Conservation (phyloP, 1,140 invertebrate genomes). For the Ceratina australensis region DNA sequence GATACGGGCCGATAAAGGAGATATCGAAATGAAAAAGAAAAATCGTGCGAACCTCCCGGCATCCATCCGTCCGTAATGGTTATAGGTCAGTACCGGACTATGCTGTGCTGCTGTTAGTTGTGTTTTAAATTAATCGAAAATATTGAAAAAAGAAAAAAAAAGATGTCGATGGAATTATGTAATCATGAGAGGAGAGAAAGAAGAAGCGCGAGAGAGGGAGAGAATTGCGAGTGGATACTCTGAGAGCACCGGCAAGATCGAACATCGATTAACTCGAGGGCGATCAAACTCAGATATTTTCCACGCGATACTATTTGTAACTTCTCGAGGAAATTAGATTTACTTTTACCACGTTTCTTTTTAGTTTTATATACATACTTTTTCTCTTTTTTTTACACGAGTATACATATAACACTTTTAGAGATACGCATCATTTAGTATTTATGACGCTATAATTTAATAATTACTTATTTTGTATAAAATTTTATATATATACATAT, state of each 20-base stretch:
- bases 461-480: background rate
- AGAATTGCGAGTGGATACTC: conserved; percentile 39
- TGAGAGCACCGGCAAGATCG: conserved; percentile 56
- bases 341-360: background rate
- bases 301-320: background rate
- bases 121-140: conserved; percentile 69
- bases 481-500: too few species aligned
- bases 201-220: conserved; percentile 39
- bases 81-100: conserved; percentile 80
- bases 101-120: conserved; percentile 77
- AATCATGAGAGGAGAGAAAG: conserved; percentile 29
- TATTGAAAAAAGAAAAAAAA: conserved; percentile 42
- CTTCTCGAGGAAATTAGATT: background rate
- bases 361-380: conserved; percentile 43
- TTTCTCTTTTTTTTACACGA: conserved; percentile 28
- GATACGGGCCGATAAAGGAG: conserved; percentile 43
- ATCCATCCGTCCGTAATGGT: conserved; percentile 78
- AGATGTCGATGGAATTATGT: conserved; percentile 52
- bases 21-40: conserved; percentile 27
- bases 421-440: conserved; percentile 9
- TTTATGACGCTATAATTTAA: conserved; percentile 4
- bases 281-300: background rate
- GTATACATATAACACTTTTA: background rate
- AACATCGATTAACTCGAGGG: conserved; percentile 19
- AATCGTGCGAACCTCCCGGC: conserved; percentile 62